Evolutionary conservation across 1,140 invertebrate species (phyloP).

Genomic region (Drosophila carrolli): DNA sequence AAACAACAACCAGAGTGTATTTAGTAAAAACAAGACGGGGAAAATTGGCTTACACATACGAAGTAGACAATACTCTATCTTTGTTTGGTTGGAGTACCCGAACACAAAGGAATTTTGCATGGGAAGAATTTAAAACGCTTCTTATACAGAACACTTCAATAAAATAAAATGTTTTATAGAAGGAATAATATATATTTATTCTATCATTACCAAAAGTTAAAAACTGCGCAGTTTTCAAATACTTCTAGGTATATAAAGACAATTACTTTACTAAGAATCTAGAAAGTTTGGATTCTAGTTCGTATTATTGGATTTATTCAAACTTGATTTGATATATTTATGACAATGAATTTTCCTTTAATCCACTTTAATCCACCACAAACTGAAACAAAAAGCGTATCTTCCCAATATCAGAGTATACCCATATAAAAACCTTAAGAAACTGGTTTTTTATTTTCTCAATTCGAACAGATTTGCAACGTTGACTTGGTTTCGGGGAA

Average conservation of each 20-base stretch:
- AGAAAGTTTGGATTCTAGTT: no score
- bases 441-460: conserved; percentile 45
- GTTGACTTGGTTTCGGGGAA: conserved; percentile 43
- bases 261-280: no score
- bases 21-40: conserved; percentile 26
- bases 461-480: conserved; percentile 34
- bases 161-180: neutral
- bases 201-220: no score
- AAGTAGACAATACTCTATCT: conserved; percentile 27
- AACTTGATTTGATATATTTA: no score
- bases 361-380: neutral
- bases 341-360: no score
- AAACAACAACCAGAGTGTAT: conserved; percentile 22
- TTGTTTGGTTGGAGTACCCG: neutral
- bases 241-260: no score
- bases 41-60: conserved; percentile 19
- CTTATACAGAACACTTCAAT: neutral
- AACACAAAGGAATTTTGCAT: neutral
- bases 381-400: neutral
- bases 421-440: conserved; percentile 14
- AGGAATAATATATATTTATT: no score
- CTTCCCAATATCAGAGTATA: conserved; percentile 19
- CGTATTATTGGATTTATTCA: no score
- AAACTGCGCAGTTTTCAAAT: no score
- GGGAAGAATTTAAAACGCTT: no score